Evolutionary conservation across 2,797 vertebrate genomes (phyloP).

Genomic region (Echeneis naucrates): DNA sequence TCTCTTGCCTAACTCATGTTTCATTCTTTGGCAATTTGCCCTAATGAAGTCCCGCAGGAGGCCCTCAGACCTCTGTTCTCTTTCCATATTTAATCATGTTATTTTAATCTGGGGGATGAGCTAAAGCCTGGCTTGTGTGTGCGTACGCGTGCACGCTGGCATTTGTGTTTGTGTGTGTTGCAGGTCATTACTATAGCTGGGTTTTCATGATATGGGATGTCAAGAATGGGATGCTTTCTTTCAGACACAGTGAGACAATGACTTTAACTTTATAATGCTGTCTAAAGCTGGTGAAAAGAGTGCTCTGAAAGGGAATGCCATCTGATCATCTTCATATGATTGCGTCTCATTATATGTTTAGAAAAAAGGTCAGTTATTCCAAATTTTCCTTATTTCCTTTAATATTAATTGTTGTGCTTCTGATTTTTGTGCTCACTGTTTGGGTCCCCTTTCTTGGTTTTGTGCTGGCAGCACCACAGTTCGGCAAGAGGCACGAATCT

Average conservation of each 20-base stretch:
- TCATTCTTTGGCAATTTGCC: conserved; percentile 99
- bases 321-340: conserved; percentile 59
- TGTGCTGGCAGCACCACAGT: conserved; percentile 57
- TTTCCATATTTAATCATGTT: conserved; percentile 97
- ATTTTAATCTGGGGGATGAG: conserved; percentile 93
- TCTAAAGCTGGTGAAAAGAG: conserved; percentile 56
- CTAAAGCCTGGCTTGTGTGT: conserved; percentile 74
- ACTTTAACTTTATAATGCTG: conserved; percentile 73
- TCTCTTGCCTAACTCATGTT: conserved; percentile 98
- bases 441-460: conserved; percentile 55
- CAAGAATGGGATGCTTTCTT: conserved; percentile 72
- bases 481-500: conserved; percentile 13
- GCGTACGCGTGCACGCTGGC: conserved; percentile 40
- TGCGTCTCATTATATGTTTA: conserved; percentile 69
- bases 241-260: conserved; percentile 76
- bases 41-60: conserved; percentile 99
- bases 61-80: conserved; percentile 92
- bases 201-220: conserved; percentile 78
- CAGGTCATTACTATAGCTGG: conserved; percentile 84
- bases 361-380: conserved; percentile 63
- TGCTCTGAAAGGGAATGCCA: conserved; percentile 61
- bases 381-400: conserved; percentile 58
- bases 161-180: conserved; percentile 50
- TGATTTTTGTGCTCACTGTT: conserved; percentile 63
- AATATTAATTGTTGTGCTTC: conserved; percentile 50